phyloP scores from a whole-genome alignment of 2,113 vertebrate species.

The Xiphorhynchus elegans region DNA sequence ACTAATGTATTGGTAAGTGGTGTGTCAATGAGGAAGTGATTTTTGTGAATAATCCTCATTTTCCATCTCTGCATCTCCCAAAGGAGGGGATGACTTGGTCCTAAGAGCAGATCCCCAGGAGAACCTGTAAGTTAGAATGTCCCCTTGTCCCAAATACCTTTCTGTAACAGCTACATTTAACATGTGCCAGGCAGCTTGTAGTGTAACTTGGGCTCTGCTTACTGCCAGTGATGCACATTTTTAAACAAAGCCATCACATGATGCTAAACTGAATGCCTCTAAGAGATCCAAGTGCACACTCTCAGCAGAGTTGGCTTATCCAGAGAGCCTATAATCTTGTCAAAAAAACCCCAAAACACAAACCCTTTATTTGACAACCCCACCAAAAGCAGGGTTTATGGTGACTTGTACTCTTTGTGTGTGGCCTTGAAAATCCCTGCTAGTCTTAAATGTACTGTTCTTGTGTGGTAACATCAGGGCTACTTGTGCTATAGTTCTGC shows the following conservation, averaged over 20 bases:
- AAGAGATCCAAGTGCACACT: neutral
- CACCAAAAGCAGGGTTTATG: neutral
- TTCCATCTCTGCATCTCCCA: neutral
- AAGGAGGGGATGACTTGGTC: neutral
- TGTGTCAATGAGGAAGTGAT: neutral
- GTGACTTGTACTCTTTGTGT: neutral
- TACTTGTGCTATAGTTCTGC: neutral
- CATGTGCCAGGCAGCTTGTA: neutral
- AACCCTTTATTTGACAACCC: neutral
- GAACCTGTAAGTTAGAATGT: neutral
- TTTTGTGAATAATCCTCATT: neutral
- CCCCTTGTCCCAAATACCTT: neutral
- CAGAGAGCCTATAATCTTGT: neutral
- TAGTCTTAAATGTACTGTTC: neutral
- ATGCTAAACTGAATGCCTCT: neutral
- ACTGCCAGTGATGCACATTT: neutral
- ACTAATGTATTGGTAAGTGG: neutral
- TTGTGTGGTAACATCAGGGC: neutral
- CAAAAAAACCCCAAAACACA: neutral
- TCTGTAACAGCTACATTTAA: neutral
- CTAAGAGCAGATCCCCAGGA: neutral
- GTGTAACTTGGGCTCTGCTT: rapidly evolving
- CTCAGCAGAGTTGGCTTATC: neutral
- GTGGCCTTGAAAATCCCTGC: neutral
- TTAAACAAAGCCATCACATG: neutral